Conservation (phyloP, 1,140 invertebrate genomes). For the Caenorhabditis brenneri region DNA sequence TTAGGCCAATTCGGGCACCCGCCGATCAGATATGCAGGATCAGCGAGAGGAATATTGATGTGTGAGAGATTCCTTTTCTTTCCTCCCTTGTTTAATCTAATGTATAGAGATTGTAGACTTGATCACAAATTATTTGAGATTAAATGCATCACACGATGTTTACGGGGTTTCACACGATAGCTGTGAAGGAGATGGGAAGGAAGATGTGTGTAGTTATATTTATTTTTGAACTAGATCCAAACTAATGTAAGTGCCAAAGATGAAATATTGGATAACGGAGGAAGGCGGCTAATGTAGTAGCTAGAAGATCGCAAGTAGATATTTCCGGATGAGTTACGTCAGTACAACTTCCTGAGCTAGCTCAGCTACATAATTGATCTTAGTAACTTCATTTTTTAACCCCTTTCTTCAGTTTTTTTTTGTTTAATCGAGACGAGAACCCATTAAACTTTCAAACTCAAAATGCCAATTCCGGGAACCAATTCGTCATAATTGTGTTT, state of each 20-base stretch:
- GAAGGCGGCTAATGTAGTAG: neutral
- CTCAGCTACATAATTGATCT: neutral
- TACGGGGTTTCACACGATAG: constrained; percentile 8
- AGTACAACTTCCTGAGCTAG: constrained; percentile 6
- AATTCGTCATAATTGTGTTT: neutral
- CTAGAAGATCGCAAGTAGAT: neutral
- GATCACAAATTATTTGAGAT: constrained; percentile 35
- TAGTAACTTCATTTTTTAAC: neutral
- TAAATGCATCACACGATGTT: constrained; percentile 20
- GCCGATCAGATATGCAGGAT: neutral
- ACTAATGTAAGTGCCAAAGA: constrained; percentile 24
- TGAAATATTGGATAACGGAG: neutral
- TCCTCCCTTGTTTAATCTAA: neutral
- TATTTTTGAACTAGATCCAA: constrained; percentile 21
- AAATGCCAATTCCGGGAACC: neutral
- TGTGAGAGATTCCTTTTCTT: neutral
- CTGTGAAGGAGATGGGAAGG: neutral
- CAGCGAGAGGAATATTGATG: neutral
- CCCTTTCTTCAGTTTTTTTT: neutral
- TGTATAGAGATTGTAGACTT: neutral
- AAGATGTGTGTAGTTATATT: neutral
- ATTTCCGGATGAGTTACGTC: constrained; percentile 29
- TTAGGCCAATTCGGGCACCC: neutral
- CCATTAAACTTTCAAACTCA: neutral
- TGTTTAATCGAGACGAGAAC: neutral